Evolutionary conservation across 2,888 invertebrate species (phyloP), one percentile per base, ranked within the genome.

Genomic region (Sphaeridia pumilis): DNA sequence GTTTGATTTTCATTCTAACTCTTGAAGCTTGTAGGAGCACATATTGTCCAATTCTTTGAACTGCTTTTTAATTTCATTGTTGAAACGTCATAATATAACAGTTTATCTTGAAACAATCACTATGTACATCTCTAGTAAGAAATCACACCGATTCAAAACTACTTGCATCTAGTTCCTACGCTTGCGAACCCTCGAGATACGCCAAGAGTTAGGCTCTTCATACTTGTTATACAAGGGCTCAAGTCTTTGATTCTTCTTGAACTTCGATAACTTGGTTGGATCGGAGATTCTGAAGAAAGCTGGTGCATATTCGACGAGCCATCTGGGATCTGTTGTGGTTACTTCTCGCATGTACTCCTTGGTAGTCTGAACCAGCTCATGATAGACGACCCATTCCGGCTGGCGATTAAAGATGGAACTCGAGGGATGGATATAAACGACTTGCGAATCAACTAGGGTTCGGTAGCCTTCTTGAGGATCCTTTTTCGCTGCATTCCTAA

Each of bases 271-370:
- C 71, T 94, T 97, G 0, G 97, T 97, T 2, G 95, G 94, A 73
- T 99, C 98, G 4, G 92, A 92, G 74, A 97, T 93, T 71, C 92
- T 89, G 76, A 97, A 99, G 78, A 98, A 99, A 0, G 97, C 94
- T 0, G 97, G 94, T 0, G 98, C 97, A 70, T 93, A 98, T 70
- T 99, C 97, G 0, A 98, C 95, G 52, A 99, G 76, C 98, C 98
- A 99, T 71, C 92, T 92, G 0, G 93, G 92, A 74, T 94, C 93
- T 52, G 93, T 92, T 0, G 92, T 88, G 0, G 90, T 92, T 12
- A 97, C 95, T 73, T 98, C 94, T 26, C 95, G 78, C 97, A 97
- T 98, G 71, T 98, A 98, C 70, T 97, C 97, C 69, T 97, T 97
- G 0, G 97, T 97, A 0, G 97, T 98, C 72, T 95, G 88, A 3